Conservation (phyloP, 2,888 invertebrate genomes). For the Drosophila crucigera region DNA sequence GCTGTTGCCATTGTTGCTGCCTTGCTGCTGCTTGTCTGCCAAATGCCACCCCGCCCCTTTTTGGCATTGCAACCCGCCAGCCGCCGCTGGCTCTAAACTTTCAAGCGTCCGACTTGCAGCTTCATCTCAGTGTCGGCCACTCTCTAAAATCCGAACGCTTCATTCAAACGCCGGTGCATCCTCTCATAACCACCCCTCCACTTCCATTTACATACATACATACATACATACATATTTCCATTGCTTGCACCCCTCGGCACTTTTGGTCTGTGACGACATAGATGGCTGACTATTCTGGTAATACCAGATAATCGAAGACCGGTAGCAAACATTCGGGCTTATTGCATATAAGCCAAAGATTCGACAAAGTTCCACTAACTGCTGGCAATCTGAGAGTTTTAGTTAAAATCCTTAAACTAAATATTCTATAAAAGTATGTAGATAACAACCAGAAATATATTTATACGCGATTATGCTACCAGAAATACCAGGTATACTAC, state of each 20-base stretch:
- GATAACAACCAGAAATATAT: no score
- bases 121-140: constrained; percentile 47
- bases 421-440: not conserved
- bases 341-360: not conserved
- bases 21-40: constrained; percentile 50
- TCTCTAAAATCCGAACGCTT: constrained; percentile 53
- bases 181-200: constrained; percentile 29
- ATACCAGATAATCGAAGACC: not conserved
- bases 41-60: constrained; percentile 70
- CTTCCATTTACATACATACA: not conserved
- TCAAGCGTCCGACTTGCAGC: constrained; percentile 47
- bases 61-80: constrained; percentile 35
- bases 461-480: no score
- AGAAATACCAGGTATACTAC: no score
- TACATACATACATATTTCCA: not conserved
- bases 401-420: not conserved
- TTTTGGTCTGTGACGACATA: constrained; percentile 4
- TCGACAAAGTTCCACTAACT: not conserved
- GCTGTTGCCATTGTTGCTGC: constrained; percentile 47
- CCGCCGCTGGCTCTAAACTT: constrained; percentile 55
- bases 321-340: not conserved
- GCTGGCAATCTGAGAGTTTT: not conserved
- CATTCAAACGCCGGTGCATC: constrained; percentile 41
- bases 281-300: not conserved
- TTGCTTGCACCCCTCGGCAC: constrained; percentile 1